Percentiles rank a stretch among this genome's conserved stretches.
Conservation (phyloP, 2,888 invertebrate genomes). For the Aphidoletes aphidimyza region DNA sequence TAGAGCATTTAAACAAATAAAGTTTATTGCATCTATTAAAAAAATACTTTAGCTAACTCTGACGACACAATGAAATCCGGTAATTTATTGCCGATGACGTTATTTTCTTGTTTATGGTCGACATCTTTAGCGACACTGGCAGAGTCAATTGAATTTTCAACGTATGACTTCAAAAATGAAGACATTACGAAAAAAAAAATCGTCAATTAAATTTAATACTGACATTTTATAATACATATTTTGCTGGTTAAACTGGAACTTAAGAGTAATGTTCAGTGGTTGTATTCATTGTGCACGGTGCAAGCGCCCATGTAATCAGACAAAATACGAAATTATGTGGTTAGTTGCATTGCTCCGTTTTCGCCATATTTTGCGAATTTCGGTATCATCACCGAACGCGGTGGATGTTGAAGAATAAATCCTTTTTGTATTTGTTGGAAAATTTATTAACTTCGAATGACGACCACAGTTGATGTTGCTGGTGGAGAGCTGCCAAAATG, state of each 20-base stretch:
- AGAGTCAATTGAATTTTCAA: not conserved
- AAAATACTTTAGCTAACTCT: slow-evolving; percentile 14
- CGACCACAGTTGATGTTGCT: not conserved
- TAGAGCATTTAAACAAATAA: slow-evolving; percentile 22
- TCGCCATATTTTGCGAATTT: no score
- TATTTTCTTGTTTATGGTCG: not conserved
- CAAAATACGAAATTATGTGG: not conserved
- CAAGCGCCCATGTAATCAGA: no score
- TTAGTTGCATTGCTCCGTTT: not conserved
- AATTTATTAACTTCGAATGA: not conserved
- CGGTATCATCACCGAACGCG: no score
- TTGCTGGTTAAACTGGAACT: not conserved
- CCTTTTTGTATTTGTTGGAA: not conserved
- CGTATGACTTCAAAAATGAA: not conserved
- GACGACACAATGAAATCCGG: slow-evolving; percentile 25
- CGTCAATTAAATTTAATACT: slow-evolving; percentile 25
- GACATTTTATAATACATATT: slow-evolving; percentile 33
- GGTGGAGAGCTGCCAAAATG: not conserved
- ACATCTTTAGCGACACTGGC: not conserved
- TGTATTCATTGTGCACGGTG: no score
- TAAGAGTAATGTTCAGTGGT: no score
- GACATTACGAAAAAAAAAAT: slow-evolving; percentile 25
- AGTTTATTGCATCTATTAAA: slow-evolving; percentile 10
- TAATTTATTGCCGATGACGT: slow-evolving; percentile 32
- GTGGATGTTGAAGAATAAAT: not conserved